Evolutionary conservation across 64 coral and sea anemone species (phyloP).

Genomic region (Pocillopora verrucosa): DNA sequence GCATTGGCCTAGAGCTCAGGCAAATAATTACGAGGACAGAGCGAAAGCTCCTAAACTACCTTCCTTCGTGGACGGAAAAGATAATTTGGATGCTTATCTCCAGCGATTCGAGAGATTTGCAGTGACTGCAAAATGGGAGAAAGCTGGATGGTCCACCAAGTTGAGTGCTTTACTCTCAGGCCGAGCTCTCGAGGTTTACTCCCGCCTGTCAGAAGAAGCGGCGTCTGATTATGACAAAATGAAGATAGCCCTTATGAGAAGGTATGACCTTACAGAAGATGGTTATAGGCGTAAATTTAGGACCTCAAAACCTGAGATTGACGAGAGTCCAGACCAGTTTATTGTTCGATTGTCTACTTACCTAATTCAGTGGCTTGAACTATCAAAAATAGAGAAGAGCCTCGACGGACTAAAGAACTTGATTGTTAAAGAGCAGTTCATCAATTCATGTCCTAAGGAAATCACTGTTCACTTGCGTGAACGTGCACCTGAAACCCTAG

Average conservation of each 20-base stretch:
- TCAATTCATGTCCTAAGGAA: conserved; percentile 34
- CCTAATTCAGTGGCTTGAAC: conserved; percentile 50
- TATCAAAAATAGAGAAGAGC: conserved; percentile 16
- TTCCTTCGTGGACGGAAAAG: conserved; percentile 48
- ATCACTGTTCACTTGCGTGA: conserved; percentile 44
- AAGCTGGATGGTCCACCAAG: background rate
- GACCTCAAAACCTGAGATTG: background rate
- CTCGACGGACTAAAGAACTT: conserved; percentile 38
- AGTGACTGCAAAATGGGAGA: conserved; percentile 38
- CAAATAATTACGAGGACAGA: background rate
- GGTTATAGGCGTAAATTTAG: conserved; percentile 51
- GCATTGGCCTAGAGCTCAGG: background rate
- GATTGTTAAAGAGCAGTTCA: conserved; percentile 47
- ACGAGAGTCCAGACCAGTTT: conserved; percentile 59
- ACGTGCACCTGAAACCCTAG: conserved; percentile 1
- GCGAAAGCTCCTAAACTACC: conserved; percentile 3
- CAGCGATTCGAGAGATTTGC: conserved; percentile 41
- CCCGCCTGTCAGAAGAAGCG: conserved; percentile 30
- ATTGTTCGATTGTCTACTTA: conserved; percentile 13
- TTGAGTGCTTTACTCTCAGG: conserved; percentile 60
- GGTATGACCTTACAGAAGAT: conserved; percentile 41
- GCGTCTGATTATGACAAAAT: conserved; percentile 5
- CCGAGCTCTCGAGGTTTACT: conserved; percentile 52
- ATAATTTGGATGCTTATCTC: conserved; percentile 51
- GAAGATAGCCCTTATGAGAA: conserved; percentile 38